Base-by-base conservation (phyloP, 1,140 invertebrate genomes). In the Lerema accius region DNA sequence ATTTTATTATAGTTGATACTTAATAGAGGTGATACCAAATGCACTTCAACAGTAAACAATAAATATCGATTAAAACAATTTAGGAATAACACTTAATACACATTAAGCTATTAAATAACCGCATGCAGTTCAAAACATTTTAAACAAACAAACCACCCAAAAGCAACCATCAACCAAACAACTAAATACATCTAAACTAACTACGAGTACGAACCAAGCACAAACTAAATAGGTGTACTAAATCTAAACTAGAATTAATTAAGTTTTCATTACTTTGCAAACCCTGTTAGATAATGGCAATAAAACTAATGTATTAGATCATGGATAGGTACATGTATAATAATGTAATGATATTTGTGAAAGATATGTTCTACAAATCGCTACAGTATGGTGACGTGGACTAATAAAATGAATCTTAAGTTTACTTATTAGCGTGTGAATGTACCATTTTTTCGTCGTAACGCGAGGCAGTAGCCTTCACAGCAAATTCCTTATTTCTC, bases 91-190 rank as follows among this genome's bases (percentile, higher is more conserved):
- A 68, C 45, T 63, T 61, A 73, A 32, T 53, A 45, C 49, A 73
- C 15, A 62, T 62, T 67, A 63, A 4, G n/a, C 28, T 28, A 55
- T n/a, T 56, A 71, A 51, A 83, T 78, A 81, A 65, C 61, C 68
- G 76, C 80, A 86, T 87, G 84, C 84, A 87, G 69, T 75, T 80
- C 71, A 82, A 82, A 76, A 84, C 68, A 76, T 80, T 75, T 73
- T 80, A 73, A 77, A 63, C 67, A 67, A 63, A 76, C 55, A 77
- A 68, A 84, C 65, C 75, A 37, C 28, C 28, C 1, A 32, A 32
- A 3, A 9, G 7, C 9, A 32, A 10, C 9, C 9, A 37, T 78
- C 67, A 78, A 68, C 64, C 68, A 75, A 65, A 71, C 67, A 69
- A 65, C 76, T 15, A 48, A 58, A 58, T 23, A 43, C 13, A 16